Conservation (phyloP, 2,113 vertebrate genomes). For the Eulacestoma nigropectus region DNA sequence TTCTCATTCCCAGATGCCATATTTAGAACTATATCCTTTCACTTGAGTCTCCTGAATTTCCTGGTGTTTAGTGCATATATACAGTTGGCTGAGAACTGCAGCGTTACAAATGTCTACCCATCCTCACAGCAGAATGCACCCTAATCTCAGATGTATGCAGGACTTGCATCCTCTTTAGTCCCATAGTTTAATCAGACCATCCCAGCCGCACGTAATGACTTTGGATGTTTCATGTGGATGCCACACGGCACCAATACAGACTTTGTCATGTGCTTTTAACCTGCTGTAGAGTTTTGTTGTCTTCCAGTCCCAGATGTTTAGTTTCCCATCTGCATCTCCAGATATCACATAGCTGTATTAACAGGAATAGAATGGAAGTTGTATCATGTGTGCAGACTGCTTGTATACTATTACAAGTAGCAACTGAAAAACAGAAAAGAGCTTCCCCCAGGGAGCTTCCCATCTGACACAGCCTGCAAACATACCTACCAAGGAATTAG, state of each 20-base stretch:
- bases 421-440: neutral
- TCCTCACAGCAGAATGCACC: neutral
- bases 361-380: neutral
- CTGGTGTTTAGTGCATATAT: neutral
- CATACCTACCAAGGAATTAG: neutral
- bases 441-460: neutral
- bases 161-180: constrained; percentile 70
- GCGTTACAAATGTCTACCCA: neutral
- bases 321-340: constrained; percentile 97
- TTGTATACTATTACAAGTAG: neutral
- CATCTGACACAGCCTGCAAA: neutral
- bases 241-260: constrained; percentile 97
- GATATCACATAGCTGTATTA: constrained; percentile 91
- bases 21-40: neutral
- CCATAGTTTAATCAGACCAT: constrained; percentile 97
- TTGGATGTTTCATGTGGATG: constrained; percentile 98
- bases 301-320: constrained; percentile 99
- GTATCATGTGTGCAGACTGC: neutral
- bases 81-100: neutral
- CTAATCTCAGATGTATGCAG: neutral
- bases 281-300: constrained; percentile 98
- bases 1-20: neutral
- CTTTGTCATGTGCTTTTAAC: constrained; percentile 97
- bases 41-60: neutral
- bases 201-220: constrained; percentile 97